Evolutionary conservation across 2,113 vertebrate species (phyloP), one percentile per base, ranked within the genome.

Genomic region (Jaculus jaculus): DNA sequence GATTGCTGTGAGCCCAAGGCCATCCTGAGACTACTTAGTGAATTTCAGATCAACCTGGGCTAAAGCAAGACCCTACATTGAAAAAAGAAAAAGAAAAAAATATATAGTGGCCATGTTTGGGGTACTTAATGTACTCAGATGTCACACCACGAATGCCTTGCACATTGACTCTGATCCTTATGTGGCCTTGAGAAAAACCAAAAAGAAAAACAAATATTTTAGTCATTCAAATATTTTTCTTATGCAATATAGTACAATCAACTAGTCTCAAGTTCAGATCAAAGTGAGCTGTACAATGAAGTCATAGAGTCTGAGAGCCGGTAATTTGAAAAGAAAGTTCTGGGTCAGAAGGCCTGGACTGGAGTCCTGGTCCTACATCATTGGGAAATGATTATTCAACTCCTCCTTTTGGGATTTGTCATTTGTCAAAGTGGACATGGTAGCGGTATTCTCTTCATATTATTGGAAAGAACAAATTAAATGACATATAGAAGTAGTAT

Each of bases 281-380:
- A 90, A 81, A 89, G 81, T 79, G 51, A 84, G 13, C 3, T 61
- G 32, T 72, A 1, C 66, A 72, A 84, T 81, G 58, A 66, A 89
- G 71, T 60, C 39, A 61, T 15, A n/a, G 16, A 58, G 32, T 80
- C 28, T 23, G 63, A n/a, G 4, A 39, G 34, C 30, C 75, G 82
- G 23, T 81, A 61, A 92, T 61, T 80, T 93, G 11, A 78, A 94
- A 92, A 82, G 23, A 63, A 63, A 92, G 6, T 23, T 77, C 75
- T 63, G 18, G 66, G 81, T 84, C n/a, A 60, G 42, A 69, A 51
- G 72, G 17, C 0, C 17, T 79, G 12, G 23, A 21, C 60, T 71
- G 61, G 61, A 87, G 69, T 80, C 32, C 42, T 42, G 30, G 26
- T 17, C 28, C 28, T 81, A 24, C 10, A 77, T 7, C 0, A 87